Evolutionary conservation across 92 coral and sea anemone species (phyloP), one percentile per base, ranked within the genome.

Genomic region (Zoanthus gigantus): DNA sequence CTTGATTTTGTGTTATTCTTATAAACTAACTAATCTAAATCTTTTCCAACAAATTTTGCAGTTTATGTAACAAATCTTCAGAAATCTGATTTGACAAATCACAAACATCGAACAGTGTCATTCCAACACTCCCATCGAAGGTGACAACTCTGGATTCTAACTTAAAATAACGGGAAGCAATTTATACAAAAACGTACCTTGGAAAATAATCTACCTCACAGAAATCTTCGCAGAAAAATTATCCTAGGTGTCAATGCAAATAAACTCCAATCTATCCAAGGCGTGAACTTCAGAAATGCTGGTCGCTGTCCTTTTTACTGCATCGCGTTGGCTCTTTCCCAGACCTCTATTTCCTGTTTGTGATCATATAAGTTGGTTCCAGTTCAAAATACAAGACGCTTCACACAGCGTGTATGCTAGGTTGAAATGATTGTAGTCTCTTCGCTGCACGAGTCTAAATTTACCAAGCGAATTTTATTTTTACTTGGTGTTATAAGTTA

Each of bases 271-370:
- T 81, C 4, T 81, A 81, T 74, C 60, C 85, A 47, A 81, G 85
- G 75, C 75, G 85, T 81, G 30, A 47, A 81, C 76, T 81, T 37
- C 63, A 1, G 47, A 65, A 30, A 81, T 29, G 47, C 45, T 9
- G 73, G 23, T 63, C 69, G 85, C 74, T 81, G 85, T 71, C 46
- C 85, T 66, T 67, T 37, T 81, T 66, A 57, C 85, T 79, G 56
- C 82, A 79, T 79, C 72, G 37, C 23, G 58, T 17, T 63, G 84
- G 58, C 67, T 81, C 74, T 31, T 65, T 45, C 85, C 85, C 85
- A 81, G 85, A 58, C 85, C 71, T 44, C 84, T 79, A 79, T 79
- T 81, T 81, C 85, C 85, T 65, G 85, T 81, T 81, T 81, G 84
- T 72, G 74, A 37, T 78, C 83, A 54, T 11, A 15, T 30, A 52